A percentile compares a stretch with the other conserved stretches of the same genome.
phyloP scores from a whole-genome alignment of 2,797 vertebrate genomes.

The Danio jaintianensis region DNA sequence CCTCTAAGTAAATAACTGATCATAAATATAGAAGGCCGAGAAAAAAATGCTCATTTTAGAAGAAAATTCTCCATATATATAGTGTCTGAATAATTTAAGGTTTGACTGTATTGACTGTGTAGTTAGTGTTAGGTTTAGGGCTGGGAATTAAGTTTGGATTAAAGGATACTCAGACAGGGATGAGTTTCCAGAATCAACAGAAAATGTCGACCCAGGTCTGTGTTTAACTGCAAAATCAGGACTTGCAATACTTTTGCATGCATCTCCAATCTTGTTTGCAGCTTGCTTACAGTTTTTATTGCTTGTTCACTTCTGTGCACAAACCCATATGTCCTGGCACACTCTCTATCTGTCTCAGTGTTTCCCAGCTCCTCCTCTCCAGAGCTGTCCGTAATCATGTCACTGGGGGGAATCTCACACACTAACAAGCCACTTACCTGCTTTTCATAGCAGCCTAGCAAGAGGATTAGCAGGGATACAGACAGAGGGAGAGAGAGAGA shows the following conservation, averaged over 20 bases:
- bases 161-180: no score
- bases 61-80: no score
- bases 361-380: constrained; percentile 15
- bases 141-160: no score
- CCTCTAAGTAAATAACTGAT: no score
- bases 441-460: constrained; percentile 55
- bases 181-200: no score
- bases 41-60: no score
- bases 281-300: constrained; percentile 1
- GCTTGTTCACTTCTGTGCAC: constrained; percentile 22
- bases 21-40: no score
- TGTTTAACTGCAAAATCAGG: no score
- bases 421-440: constrained; percentile 62
- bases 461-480: constrained; percentile 57
- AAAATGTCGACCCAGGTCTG: no score
- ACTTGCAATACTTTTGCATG: background rate
- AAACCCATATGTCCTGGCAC: constrained; percentile 40
- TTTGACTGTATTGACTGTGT: no score
- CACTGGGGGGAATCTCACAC: constrained; percentile 52
- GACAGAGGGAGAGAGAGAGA: constrained; percentile 9
- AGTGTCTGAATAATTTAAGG: no score
- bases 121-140: no score
- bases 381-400: constrained; percentile 44
- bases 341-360: constrained; percentile 17
- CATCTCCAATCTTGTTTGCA: background rate